Evolutionary conservation across 2,797 vertebrate genomes (phyloP), one percentile per base, ranked within the genome.

Genomic region (Sciurus carolinensis): DNA sequence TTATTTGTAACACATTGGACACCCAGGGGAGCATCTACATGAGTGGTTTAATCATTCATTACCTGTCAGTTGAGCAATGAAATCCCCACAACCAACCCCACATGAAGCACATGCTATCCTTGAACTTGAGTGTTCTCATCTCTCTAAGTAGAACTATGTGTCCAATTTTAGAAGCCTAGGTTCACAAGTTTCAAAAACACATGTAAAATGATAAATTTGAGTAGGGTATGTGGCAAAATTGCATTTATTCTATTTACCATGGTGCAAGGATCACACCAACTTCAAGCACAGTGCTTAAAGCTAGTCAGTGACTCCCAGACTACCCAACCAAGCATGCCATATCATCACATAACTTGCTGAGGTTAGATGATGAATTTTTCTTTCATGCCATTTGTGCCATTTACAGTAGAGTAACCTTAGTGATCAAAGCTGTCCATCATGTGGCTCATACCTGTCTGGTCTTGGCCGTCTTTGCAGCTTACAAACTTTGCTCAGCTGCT

Each of bases 321-420:
- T 54, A 26, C 13, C 4, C 50, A 82, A 36, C 3, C 7, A 36
- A 85, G 14, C 15, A 28, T n/a, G 18, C 18, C 28, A 64, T 10
- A 62, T 44, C 36, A n/a, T 54, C 26, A 84, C 9, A 57, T 26
- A 59, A 72, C 14, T n/a, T 81, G 22, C 10, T 10, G 17, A 57
- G 28, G 7, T 80, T 44, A 75, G 36, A 50, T 67, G 3, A 47
- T 76, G 4, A 0, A 62, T 52, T 90, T 95, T 79, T 7, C 13
- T 90, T 67, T 83, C 18, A 66, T 57, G 42, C 24, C 33, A 94
- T 71, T 71, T 79, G 14, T 73, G 15, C 33, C 7, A 57, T 69
- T 93, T 90, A 59, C 9, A 77, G 47, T 72, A 88, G 10, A 96
- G 17, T 66, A 18, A 71, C n/a, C 5, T 95, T 83, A 5, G 10